A percentile compares a stretch with the other conserved stretches of the same genome.
phyloP scores from a whole-genome alignment of 2,888 invertebrate species.

The Daptonema setosum region DNA sequence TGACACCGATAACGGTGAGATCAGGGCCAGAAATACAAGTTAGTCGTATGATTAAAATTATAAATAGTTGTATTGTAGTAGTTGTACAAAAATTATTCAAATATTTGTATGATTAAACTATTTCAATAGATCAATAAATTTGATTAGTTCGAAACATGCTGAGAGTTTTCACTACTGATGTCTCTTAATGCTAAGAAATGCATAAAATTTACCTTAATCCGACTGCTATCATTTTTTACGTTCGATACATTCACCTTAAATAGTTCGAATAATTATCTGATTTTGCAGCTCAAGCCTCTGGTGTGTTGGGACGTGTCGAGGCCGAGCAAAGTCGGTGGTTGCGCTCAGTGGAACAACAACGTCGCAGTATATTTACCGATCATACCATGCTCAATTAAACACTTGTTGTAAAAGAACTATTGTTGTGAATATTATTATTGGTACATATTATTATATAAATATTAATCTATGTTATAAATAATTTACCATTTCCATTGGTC shows the following conservation, averaged over 20 bases:
- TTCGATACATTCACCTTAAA: no score
- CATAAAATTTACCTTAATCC: no score
- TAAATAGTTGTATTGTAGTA: neutral
- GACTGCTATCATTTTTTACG: no score
- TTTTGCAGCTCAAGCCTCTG: slow-evolving; percentile 14
- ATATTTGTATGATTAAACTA: no score
- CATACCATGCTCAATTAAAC: slow-evolving; percentile 78
- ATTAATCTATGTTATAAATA: no score
- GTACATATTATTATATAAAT: no score
- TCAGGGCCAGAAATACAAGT: neutral
- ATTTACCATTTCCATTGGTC: no score
- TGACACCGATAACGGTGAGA: neutral
- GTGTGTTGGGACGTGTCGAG: slow-evolving; percentile 72
- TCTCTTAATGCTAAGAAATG: no score
- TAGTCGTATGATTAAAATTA: neutral
- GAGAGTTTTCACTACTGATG: no score
- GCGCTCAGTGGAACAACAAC: slow-evolving; percentile 75
- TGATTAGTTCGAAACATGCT: no score
- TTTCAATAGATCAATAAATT: no score
- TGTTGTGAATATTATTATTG: neutral
- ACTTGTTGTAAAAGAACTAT: neutral
- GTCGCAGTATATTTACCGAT: slow-evolving; percentile 81
- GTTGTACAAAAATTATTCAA: neutral
- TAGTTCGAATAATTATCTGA: no score
- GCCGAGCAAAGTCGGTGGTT: slow-evolving; percentile 96